phyloP scores from a whole-genome alignment of 2,888 invertebrate genomes.

The Eupithecia insigniata region DNA sequence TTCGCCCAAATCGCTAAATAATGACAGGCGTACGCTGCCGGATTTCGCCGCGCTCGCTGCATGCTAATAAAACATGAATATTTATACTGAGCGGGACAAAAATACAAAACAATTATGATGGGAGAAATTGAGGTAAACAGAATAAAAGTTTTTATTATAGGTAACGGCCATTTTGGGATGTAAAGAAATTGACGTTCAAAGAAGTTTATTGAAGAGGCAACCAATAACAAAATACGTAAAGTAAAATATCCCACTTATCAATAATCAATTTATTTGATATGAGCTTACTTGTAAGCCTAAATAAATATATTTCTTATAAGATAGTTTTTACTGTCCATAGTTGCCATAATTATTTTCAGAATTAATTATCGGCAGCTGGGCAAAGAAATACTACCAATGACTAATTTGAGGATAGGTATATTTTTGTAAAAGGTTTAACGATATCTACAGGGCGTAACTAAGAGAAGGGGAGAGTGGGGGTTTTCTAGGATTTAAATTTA shows the following conservation, averaged over 20 bases:
- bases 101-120: constrained; percentile 53
- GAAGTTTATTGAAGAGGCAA: not conserved
- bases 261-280: not conserved
- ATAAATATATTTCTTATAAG: too few species aligned
- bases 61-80: constrained; percentile 81
- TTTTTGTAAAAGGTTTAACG: constrained; percentile 27
- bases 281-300: too few species aligned
- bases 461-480: constrained; percentile 54
- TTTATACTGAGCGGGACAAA: constrained; percentile 76
- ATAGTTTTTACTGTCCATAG: too few species aligned
- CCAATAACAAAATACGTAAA: not conserved
- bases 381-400: not conserved
- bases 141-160: constrained; percentile 10
- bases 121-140: constrained; percentile 8
- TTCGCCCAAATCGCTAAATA: constrained; percentile 79
- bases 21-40: constrained; percentile 72
- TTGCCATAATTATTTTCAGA: not conserved
- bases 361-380: not conserved
- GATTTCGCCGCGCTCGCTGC: constrained; percentile 62
- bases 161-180: constrained; percentile 9
- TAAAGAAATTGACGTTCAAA: not conserved
- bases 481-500: constrained; percentile 76
- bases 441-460: constrained; percentile 44
- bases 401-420: not conserved
- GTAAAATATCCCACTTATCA: not conserved